Evolutionary conservation across 2,113 vertebrate species (phyloP), one percentile per base, ranked within the genome.

Genomic region (Protomyctophum bolini): DNA sequence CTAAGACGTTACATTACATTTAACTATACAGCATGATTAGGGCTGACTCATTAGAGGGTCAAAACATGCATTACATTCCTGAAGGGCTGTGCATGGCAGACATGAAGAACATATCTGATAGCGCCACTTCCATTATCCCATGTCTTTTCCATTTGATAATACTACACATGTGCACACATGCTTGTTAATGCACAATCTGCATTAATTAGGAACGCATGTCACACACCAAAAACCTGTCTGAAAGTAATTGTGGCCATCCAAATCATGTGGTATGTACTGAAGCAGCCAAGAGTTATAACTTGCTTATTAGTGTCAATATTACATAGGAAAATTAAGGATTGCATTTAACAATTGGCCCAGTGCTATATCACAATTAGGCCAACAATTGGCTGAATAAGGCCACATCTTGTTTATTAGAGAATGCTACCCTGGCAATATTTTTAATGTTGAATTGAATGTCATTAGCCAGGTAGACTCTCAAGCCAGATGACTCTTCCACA

Each of bases 151-250:
- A 55, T 63, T 0, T 49, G 49, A 75, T 72, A 8, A 73, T 76
- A 70, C 59, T 76, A 70, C 59, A 64, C 68, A 77, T 28, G 29
- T 21, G 52, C n/a, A 0, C 52, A 46, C 73, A 45, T n/a, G 61
- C 58, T 80, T 68, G 63, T 51, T 76, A 70, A 75, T 74, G 49
- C 52, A 62, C 41, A 11, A 14, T 66, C 64, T 57, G 21, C 71
- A 67, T 70, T 46, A 84, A 68, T 57, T 49, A 46, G 10, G 75
- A 76, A 63, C 14, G 15, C 10, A 52, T 60, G 79, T 68, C 15
- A 69, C 51, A 73, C 50, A 71, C 86, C 68, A 82, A 64, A 81
- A 66, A 60, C 55, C 52, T 33, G 50, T 64, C 45, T 66, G 50
- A 11, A 15, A 73, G 46, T 3, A 28, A 51, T 49, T 10, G 69